Conservation (phyloP, 2,888 invertebrate species). For the Megalurothrips usitatus region DNA sequence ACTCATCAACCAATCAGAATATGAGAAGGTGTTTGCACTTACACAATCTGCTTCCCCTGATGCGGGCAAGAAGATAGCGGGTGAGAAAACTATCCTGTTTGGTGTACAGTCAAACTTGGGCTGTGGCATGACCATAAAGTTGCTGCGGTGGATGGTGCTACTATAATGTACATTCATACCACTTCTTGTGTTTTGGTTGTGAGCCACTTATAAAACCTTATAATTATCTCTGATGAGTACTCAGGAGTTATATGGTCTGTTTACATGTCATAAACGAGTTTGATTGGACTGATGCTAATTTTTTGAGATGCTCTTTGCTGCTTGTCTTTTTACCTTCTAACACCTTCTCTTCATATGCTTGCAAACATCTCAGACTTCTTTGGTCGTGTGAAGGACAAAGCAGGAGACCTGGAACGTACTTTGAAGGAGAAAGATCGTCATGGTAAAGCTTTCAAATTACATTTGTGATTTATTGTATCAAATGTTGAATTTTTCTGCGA, state of each 20-base stretch:
- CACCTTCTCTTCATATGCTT: constrained; percentile 30
- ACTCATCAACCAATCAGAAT: constrained; percentile 72
- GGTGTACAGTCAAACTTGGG: neutral
- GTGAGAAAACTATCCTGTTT: constrained; percentile 49
- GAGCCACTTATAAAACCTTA: neutral
- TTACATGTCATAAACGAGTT: constrained; percentile 33
- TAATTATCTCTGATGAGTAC: constrained; percentile 28
- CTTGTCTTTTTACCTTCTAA: constrained; percentile 30
- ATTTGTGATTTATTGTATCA: constrained; percentile 37
- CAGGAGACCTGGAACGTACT: constrained; percentile 85
- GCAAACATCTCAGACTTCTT: constrained; percentile 69
- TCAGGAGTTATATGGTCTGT: constrained; percentile 19
- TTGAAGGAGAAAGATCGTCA: constrained; percentile 91
- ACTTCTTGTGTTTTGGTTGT: neutral
- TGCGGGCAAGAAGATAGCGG: constrained; percentile 82
- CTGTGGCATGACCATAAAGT: too few species aligned
- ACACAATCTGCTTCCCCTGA: constrained; percentile 80
- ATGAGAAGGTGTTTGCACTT: constrained; percentile 72
- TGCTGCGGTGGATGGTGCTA: too few species aligned
- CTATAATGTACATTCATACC: too few species aligned
- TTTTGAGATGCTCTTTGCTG: constrained; percentile 20
- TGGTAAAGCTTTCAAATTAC: constrained; percentile 51
- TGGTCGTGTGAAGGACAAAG: constrained; percentile 94
- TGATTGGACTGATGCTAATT: constrained; percentile 36
- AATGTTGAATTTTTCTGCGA: constrained; percentile 1